Percentiles rank a stretch among this genome's conserved stretches.
These are phyloP conservation scores for Conops quadrifasciatus DNA, from an alignment of 2,888 invertebrate species.

Conservation along the genomic window DNA sequence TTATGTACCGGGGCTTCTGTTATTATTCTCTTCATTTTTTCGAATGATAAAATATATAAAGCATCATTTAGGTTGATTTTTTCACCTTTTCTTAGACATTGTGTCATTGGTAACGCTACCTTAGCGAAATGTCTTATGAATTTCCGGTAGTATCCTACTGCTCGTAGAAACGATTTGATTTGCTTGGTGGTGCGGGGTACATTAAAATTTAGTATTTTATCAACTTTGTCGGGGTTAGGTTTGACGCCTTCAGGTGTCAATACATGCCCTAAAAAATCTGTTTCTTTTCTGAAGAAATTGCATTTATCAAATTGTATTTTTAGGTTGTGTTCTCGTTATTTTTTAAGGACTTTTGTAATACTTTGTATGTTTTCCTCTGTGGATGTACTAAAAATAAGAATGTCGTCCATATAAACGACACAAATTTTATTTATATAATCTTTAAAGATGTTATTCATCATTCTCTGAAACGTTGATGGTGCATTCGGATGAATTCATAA, in stretches of 20 bases:
- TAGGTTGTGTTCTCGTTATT: constrained; percentile 24
- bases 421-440: constrained; percentile 29
- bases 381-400: constrained; percentile 24
- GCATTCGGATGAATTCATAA: constrained; percentile 30
- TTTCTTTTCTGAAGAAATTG: constrained; percentile 48
- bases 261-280: constrained; percentile 42
- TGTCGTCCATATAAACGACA: constrained; percentile 28
- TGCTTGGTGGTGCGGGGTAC: constrained; percentile 42
- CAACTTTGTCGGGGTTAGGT: constrained; percentile 47
- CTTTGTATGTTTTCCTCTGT: constrained; percentile 13
- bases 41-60: constrained; percentile 37
- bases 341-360: not conserved
- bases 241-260: constrained; percentile 46
- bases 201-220: constrained; percentile 42
- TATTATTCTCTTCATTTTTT: too few relatives aligned
- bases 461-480: constrained; percentile 25
- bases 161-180: constrained; percentile 44
- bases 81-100: constrained; percentile 22
- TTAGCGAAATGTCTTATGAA: constrained; percentile 44
- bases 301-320: constrained; percentile 37
- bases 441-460: constrained; percentile 26
- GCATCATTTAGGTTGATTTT: constrained; percentile 31
- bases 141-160: constrained; percentile 47
- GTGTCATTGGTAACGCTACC: constrained; percentile 35
- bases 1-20: constrained; percentile 33